Conservation (phyloP, 2,113 vertebrate species). For the Acanthisitta chloris region DNA sequence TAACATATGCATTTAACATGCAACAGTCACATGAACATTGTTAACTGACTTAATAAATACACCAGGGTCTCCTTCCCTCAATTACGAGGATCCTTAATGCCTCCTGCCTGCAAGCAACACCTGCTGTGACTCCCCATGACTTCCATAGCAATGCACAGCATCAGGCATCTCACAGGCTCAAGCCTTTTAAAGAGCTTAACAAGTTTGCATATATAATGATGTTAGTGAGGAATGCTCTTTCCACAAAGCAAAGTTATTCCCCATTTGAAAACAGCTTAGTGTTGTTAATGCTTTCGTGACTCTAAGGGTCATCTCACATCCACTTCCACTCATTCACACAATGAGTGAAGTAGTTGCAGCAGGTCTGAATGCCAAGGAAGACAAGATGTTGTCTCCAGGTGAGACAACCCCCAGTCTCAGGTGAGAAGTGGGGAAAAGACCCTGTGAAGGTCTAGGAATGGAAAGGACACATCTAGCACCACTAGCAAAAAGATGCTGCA, state of each 20-base stretch:
- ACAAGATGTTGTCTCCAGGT: not conserved
- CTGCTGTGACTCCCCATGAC: not conserved
- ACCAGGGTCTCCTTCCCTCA: not conserved
- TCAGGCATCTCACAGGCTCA: not conserved
- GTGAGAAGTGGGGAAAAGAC: not conserved
- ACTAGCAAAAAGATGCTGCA: not conserved
- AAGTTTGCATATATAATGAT: not conserved
- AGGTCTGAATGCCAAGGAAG: not conserved
- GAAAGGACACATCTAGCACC: not conserved
- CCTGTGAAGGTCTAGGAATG: not conserved
- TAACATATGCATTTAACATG: not conserved
- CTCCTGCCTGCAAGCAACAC: not conserved
- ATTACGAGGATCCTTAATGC: not conserved
- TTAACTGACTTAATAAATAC: conserved; percentile 21
- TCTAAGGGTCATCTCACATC: not conserved
- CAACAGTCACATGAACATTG: not conserved
- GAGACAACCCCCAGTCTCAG: no score
- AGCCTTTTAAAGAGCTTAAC: conserved; percentile 23
- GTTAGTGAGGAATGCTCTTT: conserved; percentile 36
- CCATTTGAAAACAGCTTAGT: not conserved
- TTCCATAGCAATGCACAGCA: not conserved
- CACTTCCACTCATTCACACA: not conserved
- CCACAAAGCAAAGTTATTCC: conserved; percentile 7
- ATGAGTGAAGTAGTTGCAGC: not conserved
- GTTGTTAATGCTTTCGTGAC: not conserved